phyloP scores from a whole-genome alignment of 2,888 invertebrate genomes.

The Ophonus ardosiacus region DNA sequence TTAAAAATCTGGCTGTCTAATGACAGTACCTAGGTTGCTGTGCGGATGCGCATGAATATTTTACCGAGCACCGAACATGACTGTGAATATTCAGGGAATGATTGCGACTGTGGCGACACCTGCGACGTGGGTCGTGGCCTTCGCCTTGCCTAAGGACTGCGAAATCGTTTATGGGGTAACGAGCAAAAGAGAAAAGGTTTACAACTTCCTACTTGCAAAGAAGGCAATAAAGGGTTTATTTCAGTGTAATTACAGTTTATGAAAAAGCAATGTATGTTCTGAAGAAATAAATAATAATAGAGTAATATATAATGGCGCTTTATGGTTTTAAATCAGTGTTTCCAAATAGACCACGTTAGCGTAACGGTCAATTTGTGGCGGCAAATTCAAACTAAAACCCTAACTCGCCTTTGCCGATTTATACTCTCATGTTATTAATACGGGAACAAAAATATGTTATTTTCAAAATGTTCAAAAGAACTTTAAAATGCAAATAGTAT shows the following conservation, averaged over 20 bases:
- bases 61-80: slow-evolving; percentile 35
- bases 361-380: too few species aligned
- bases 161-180: not conserved
- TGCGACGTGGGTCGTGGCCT: not conserved
- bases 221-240: not conserved
- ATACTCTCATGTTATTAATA: too few species aligned
- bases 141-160: not conserved
- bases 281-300: too few species aligned
- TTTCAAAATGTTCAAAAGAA: too few species aligned
- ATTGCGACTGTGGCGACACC: not conserved
- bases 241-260: not conserved
- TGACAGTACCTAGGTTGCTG: slow-evolving; percentile 20
- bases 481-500: too few species aligned
- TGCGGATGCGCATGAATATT: slow-evolving; percentile 47
- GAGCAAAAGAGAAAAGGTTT: not conserved
- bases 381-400: too few species aligned
- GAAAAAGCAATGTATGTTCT: not conserved
- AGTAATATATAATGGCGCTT: too few species aligned
- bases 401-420: too few species aligned
- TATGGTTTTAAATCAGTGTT: too few species aligned
- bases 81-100: slow-evolving; percentile 49
- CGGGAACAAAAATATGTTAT: too few species aligned
- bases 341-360: too few species aligned
- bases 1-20: slow-evolving; percentile 42
- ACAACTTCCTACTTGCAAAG: not conserved